phyloP scores from a whole-genome alignment of 2,113 vertebrate genomes.

The Ursus arctos region DNA sequence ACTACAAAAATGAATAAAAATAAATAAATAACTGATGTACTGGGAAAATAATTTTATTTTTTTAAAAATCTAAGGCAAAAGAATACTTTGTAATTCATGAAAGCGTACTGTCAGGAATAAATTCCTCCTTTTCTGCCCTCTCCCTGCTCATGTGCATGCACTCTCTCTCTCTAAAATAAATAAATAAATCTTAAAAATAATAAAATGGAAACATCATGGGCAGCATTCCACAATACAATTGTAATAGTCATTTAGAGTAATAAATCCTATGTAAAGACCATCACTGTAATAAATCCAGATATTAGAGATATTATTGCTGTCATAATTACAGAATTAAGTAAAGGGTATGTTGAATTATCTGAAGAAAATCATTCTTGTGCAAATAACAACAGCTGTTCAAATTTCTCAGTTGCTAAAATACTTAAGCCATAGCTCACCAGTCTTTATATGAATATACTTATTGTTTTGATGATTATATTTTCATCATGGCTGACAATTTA shows the following conservation, averaged over 20 bases:
- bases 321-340: conserved; percentile 93
- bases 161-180: neutral
- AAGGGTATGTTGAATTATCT: conserved; percentile 91
- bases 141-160: no score
- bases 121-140: neutral
- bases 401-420: conserved; percentile 89
- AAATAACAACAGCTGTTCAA: conserved; percentile 91
- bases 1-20: neutral
- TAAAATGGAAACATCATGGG: conserved; percentile 93
- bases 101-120: neutral
- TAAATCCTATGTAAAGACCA: conserved; percentile 91
- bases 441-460: conserved; percentile 94
- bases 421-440: conserved; percentile 92
- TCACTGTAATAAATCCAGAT: conserved; percentile 95
- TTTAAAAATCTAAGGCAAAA: neutral
- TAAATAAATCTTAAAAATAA: neutral
- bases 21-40: neutral
- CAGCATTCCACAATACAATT: conserved; percentile 91
- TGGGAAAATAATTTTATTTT: neutral
- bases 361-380: conserved; percentile 92
- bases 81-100: neutral
- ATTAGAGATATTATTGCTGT: conserved; percentile 93
- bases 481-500: conserved; percentile 95
- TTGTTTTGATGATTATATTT: conserved; percentile 95
- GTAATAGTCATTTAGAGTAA: conserved; percentile 94